Conservation (phyloP, 2,797 vertebrate species). For the Morelia viridis region DNA sequence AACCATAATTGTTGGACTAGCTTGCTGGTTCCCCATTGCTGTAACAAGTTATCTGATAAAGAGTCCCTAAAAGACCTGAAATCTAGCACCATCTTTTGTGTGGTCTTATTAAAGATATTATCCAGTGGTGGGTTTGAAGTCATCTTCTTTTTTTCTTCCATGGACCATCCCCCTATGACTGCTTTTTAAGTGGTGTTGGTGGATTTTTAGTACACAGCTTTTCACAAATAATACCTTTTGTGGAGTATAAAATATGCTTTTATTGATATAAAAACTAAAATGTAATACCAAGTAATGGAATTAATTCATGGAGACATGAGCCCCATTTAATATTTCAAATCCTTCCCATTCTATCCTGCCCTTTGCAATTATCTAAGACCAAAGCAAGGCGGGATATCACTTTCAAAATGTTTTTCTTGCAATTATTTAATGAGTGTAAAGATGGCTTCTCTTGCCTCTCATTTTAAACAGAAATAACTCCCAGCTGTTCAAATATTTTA, state of each 20-base stretch:
- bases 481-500: conserved; percentile 22
- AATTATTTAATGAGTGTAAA: conserved; percentile 25
- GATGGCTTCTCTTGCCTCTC: neutral
- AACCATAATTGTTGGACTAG: neutral
- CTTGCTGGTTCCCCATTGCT: neutral
- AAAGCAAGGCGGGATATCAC: conserved; percentile 35
- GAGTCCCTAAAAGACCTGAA: no score
- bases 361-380: neutral
- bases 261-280: neutral
- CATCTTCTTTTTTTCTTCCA: no score
- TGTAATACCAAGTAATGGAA: conserved; percentile 18
- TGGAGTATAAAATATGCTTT: neutral
- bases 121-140: no score
- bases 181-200: no score
- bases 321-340: conserved; percentile 15
- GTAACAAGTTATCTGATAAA: neutral
- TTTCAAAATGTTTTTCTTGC: conserved; percentile 30
- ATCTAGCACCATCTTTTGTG: no score
- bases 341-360: neutral
- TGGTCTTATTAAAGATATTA: no score
- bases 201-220: neutral
- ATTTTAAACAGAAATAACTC: neutral
- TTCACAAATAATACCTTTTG: neutral
- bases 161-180: neutral
- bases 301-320: conserved; percentile 6